phyloP scores from a whole-genome alignment of 2,797 vertebrate species.

The Rhincodon typus region DNA sequence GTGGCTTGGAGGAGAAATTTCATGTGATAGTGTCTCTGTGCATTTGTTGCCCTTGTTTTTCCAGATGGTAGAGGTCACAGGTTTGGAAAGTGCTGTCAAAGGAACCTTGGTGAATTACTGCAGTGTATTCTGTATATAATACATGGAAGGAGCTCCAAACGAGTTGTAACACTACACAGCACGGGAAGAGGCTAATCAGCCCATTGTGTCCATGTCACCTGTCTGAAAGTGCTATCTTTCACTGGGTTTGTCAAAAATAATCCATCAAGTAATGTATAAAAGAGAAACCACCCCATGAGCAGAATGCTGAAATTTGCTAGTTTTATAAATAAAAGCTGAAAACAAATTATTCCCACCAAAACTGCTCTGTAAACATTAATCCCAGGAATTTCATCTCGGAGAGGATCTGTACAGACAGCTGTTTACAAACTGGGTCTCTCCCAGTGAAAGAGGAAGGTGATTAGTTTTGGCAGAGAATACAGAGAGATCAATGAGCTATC shows the following conservation, averaged over 20 bases:
- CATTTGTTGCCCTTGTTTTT: not conserved
- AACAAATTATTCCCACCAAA: not conserved
- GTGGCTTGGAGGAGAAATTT: not conserved
- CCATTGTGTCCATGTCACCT: not conserved
- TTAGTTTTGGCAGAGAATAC: not conserved
- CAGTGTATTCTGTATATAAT: not conserved
- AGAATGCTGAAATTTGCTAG: not conserved
- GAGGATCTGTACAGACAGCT: not conserved
- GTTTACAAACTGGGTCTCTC: too few relatives aligned
- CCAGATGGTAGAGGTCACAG: not conserved
- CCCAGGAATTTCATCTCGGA: not conserved
- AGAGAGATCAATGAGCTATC: not conserved
- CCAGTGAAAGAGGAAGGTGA: not conserved
- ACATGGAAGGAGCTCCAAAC: too few relatives aligned
- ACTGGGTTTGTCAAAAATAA: not conserved
- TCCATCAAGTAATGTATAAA: not conserved
- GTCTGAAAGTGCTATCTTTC: not conserved
- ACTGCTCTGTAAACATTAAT: not conserved
- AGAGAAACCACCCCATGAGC: not conserved
- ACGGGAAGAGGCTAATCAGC: not conserved
- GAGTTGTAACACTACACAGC: not conserved
- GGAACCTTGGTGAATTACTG: not conserved
- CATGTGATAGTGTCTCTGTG: not conserved
- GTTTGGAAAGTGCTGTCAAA: not conserved
- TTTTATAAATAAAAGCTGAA: not conserved